phyloP scores from a whole-genome alignment of 2,888 invertebrate genomes.

The Xanthia icteritia region DNA sequence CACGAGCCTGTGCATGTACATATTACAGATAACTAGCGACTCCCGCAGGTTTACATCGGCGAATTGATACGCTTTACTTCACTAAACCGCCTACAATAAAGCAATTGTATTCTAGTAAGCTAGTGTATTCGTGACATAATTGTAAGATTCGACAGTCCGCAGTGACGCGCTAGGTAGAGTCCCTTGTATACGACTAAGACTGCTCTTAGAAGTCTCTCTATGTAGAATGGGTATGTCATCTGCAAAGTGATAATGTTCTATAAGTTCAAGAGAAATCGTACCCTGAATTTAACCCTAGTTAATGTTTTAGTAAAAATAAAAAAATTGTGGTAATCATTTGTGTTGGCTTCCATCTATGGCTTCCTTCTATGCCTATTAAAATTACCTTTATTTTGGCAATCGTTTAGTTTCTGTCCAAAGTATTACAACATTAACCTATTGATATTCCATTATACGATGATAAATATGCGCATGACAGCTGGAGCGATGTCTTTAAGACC shows the following conservation, averaged over 20 bases:
- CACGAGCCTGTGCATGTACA: not conserved
- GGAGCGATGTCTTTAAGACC: constrained; percentile 36
- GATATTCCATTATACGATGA: constrained; percentile 37
- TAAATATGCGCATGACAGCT: constrained; percentile 44
- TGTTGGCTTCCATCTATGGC: not conserved
- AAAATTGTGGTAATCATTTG: not conserved
- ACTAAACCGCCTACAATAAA: not conserved
- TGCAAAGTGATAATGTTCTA: not conserved
- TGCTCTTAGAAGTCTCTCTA: not conserved
- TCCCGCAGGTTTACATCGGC: constrained; percentile 17
- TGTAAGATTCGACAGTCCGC: not conserved
- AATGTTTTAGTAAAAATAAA: not conserved
- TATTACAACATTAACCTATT: constrained; percentile 22
- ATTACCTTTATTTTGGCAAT: constrained; percentile 2
- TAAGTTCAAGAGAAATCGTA: not conserved
- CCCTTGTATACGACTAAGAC: not conserved
- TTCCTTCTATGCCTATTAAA: not conserved
- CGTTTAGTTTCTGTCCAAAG: not conserved
- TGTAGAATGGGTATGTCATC: not conserved
- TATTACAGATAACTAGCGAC: constrained; percentile 17
- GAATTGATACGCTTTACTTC: constrained; percentile 1
- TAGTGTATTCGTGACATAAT: not conserved
- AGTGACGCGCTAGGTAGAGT: not conserved
- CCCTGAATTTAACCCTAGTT: not conserved
- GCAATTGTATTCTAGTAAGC: not conserved